Evolutionary conservation across 1,140 invertebrate species (phyloP).

Genomic region (Delia radicum): DNA sequence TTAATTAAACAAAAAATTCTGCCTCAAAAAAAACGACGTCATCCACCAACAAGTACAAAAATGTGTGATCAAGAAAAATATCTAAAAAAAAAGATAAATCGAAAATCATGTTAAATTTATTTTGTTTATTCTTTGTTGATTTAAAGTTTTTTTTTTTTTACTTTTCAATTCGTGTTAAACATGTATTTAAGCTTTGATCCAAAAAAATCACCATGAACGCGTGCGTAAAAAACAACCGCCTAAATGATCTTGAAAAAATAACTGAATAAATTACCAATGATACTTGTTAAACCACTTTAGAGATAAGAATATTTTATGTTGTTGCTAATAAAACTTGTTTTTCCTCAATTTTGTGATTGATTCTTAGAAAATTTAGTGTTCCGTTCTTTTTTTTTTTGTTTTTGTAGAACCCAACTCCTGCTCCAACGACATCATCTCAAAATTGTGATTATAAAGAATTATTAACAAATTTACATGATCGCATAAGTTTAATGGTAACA

Average conservation of each 20-base stretch:
- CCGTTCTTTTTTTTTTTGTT: background rate
- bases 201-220: background rate
- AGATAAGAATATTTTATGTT: conserved; percentile 1
- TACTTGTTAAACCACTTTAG: background rate
- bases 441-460: conserved; percentile 41
- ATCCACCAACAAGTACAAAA: background rate
- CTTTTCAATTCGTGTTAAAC: background rate
- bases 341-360: background rate
- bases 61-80: background rate
- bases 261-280: background rate
- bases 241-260: conserved; percentile 5
- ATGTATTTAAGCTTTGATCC: background rate
- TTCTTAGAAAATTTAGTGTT: background rate
- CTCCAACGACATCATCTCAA: background rate
- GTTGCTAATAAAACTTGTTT: background rate
- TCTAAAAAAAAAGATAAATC: background rate
- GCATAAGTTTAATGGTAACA: conserved; percentile 53
- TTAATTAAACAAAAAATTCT: background rate
- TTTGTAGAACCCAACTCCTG: background rate
- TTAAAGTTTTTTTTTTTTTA: background rate
- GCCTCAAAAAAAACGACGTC: background rate
- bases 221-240: background rate
- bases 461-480: conserved; percentile 53
- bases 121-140: background rate
- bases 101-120: background rate